phyloP scores from a whole-genome alignment of 64 coral and sea anemone genomes.

The Actinia equina region DNA sequence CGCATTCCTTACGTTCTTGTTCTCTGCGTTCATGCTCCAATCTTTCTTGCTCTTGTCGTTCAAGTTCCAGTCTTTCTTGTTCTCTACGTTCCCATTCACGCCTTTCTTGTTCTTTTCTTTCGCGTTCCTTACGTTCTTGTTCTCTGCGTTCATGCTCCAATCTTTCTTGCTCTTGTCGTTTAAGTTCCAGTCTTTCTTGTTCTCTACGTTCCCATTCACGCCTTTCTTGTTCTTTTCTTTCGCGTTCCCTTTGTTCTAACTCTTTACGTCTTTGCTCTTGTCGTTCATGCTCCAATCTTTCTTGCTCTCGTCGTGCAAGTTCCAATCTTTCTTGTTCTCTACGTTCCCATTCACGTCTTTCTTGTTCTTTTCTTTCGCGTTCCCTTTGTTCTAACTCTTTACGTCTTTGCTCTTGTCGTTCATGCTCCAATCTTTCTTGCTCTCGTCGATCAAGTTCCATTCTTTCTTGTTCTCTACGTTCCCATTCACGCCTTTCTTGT shows the following conservation, averaged over 20 bases:
- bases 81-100: not conserved
- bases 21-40: too few relatives aligned
- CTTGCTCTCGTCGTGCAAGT: not conserved
- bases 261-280: not conserved
- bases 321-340: not conserved
- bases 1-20: too few relatives aligned
- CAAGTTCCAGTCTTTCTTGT: not conserved
- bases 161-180: not conserved
- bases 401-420: not conserved
- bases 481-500: not conserved
- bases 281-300: not conserved
- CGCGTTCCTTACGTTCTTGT: not conserved
- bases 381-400: not conserved
- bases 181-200: not conserved
- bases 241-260: not conserved
- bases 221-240: not conserved
- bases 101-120: not conserved
- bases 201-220: not conserved
- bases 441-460: not conserved
- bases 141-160: not conserved
- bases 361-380: not conserved
- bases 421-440: not conserved
- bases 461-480: not conserved
- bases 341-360: not conserved
- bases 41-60: not conserved